Base-by-base conservation (phyloP, 2,888 invertebrate species). In the Drosophila demipolita region DNA sequence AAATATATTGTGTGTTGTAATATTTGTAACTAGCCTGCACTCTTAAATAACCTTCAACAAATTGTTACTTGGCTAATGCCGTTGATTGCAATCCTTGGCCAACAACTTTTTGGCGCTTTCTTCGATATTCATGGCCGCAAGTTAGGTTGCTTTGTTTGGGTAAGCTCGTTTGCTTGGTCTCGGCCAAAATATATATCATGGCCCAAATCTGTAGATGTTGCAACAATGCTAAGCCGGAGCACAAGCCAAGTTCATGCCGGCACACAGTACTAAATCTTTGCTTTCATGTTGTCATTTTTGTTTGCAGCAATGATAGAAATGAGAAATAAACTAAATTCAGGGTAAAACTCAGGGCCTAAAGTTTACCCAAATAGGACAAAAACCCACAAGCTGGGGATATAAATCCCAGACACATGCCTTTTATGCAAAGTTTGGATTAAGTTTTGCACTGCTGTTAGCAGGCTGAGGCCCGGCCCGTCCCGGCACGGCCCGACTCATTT, bases 341-440 rank as follows among this genome's bases (percentile, higher is more conserved):
- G 32, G 29, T 15, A 40, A 42, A 23, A 57, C 9, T 42, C 32
- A 32, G 40, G 32, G 71, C 71, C 57, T 64, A 74, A 88, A 82
- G 72, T 88, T 83, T 82, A 58, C 62, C 68, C 71, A 65, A 70
- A 73, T 55, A 67, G 60, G 53, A 81, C 59, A 71, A 67, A 80
- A 58, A 64, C 78, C 80, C 73, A 76, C 72, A 85, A 59, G 73
- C 72, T 80, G 57, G 68, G 72, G 68, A 76, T 83, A 82, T 82
- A 86, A 86, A 82, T 82, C 86, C 80, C 78, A 80, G 75, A 73
- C 86, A 82, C 80, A 86, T 86, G 88, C 82, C 83, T 82, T 72
- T 82, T 88, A 86, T 86, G 85, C 88, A 86, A 88, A 86, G 84
- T 86, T 86, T 83, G 87, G 82, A 86, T 86, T 88, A 86, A 86